Evolutionary conservation across 2,797 vertebrate genomes (phyloP).

Genomic region (Poecilia gillii): DNA sequence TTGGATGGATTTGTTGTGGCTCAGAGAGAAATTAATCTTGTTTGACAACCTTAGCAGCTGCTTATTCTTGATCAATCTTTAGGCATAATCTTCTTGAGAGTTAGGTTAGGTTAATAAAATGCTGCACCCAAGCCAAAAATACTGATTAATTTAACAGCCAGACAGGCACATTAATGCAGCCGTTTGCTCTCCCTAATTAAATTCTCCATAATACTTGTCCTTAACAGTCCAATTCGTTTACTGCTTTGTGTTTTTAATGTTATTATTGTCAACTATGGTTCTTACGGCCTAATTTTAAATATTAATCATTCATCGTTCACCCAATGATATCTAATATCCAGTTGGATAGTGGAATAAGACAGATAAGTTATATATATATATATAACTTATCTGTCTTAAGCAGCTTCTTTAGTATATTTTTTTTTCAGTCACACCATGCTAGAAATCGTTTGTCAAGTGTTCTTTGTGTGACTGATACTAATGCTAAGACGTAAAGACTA

Average conservation of each 20-base stretch:
- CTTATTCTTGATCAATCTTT: constrained; percentile 17
- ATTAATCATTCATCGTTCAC: background rate
- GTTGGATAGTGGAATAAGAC: no score
- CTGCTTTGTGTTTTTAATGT: background rate
- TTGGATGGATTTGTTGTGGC: constrained; percentile 15
- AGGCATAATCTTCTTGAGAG: background rate
- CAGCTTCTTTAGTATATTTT: background rate
- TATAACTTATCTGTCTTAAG: no score
- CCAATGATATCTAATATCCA: no score
- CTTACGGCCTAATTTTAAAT: background rate
- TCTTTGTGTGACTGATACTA: background rate
- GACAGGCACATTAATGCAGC: background rate
- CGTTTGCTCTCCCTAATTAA: background rate
- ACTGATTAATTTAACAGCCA: background rate
- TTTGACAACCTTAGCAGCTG: constrained; percentile 29
- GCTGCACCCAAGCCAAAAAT: background rate
- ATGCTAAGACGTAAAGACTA: background rate
- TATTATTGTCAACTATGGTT: background rate
- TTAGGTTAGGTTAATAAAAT: background rate
- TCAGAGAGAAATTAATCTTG: constrained; percentile 19
- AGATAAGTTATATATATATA: no score
- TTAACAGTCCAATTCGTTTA: background rate
- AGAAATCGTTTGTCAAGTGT: background rate
- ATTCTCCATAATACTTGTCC: background rate
- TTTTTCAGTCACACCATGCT: background rate